A percentile compares a stretch with the other conserved stretches of the same genome.
Conservation (phyloP, 2,797 vertebrate genomes). For the Ceryle rudis region DNA sequence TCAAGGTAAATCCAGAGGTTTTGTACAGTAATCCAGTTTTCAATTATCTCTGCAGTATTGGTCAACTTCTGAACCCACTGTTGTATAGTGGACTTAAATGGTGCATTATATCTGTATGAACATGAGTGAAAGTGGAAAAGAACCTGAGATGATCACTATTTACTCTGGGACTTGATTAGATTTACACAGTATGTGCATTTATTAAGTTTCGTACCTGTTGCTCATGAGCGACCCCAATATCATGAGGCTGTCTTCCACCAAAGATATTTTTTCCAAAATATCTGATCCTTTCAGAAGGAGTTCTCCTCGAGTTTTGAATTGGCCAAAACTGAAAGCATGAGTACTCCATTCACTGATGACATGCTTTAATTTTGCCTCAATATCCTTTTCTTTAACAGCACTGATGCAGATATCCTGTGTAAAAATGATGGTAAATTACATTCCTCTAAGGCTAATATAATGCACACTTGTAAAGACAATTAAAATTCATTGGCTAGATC, state of each 20-base stretch:
- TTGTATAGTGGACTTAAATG: constrained; percentile 84
- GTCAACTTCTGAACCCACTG: constrained; percentile 88
- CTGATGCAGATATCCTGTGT: constrained; percentile 86
- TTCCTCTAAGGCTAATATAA: neutral
- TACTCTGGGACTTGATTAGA: neutral
- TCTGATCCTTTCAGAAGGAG: constrained; percentile 86
- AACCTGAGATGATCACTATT: neutral
- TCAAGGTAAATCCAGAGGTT: constrained; percentile 92
- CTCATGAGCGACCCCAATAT: constrained; percentile 85
- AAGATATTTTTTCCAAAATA: constrained; percentile 81
- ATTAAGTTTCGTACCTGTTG: constrained; percentile 80
- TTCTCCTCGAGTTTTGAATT: constrained; percentile 86
- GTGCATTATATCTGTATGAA: constrained; percentile 82
- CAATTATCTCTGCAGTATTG: constrained; percentile 85
- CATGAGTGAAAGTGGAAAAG: neutral
- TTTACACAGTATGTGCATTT: neutral
- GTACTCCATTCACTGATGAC: constrained; percentile 83
- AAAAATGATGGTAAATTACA: neutral
- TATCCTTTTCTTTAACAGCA: constrained; percentile 88
- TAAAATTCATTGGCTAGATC: neutral
- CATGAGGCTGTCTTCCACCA: constrained; percentile 89
- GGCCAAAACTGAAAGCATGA: constrained; percentile 80
- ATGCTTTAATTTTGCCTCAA: constrained; percentile 85
- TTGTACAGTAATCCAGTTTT: constrained; percentile 87
- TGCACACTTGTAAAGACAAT: neutral